Evolutionary conservation across 1,140 invertebrate genomes (phyloP).

Genomic region (Brachionus rotundiformis): DNA sequence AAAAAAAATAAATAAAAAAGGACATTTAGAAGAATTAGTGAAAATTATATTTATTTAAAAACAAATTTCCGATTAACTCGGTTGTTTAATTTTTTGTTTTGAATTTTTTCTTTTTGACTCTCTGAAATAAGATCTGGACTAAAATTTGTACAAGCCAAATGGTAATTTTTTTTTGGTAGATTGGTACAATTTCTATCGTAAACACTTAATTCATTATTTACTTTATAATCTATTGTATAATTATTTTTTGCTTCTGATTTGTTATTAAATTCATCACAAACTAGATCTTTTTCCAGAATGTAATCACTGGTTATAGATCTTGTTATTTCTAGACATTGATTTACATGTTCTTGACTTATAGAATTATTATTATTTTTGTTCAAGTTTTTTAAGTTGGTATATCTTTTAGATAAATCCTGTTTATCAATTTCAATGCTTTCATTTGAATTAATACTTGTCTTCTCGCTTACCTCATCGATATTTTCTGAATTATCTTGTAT

Average conservation of each 20-base stretch:
- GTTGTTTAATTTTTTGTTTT: not conserved
- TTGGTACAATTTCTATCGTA: not conserved
- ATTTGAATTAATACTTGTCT: not conserved
- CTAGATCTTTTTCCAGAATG: not conserved
- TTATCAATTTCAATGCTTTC: not conserved
- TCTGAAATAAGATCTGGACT: not conserved
- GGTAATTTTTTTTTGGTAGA: not conserved
- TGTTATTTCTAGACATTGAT: not conserved
- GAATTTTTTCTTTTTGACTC: not conserved
- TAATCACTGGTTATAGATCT: not conserved
- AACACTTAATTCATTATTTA: not conserved
- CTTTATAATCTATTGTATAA: constrained; percentile 22
- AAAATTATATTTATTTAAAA: not conserved
- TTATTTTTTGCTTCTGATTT: not conserved
- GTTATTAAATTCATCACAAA: constrained; percentile 26
- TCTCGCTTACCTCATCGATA: not conserved
- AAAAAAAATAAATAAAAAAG: too few relatives aligned
- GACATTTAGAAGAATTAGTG: too few relatives aligned
- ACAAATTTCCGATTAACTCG: not conserved
- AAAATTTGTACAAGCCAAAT: not conserved
- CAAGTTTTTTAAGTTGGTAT: not conserved
- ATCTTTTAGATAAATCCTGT: not conserved
- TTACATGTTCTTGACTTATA: not conserved
- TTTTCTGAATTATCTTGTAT: not conserved
- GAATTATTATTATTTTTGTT: constrained; percentile 41